Conservation (phyloP, 2,113 vertebrate genomes). For the Ailurus styani region DNA sequence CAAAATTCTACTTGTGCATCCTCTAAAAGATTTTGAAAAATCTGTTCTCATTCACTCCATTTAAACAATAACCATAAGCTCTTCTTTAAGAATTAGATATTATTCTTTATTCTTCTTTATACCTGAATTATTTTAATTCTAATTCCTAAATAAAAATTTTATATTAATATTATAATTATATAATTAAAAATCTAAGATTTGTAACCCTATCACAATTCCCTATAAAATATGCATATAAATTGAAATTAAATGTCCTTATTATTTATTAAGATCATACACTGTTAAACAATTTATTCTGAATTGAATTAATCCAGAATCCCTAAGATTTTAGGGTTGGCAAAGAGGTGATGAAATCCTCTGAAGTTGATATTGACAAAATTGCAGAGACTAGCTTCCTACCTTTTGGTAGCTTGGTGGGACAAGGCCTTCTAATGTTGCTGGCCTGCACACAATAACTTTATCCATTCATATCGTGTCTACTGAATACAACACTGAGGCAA, state of each 20-base stretch:
- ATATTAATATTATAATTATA: background rate
- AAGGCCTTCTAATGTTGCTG: too few relatives aligned
- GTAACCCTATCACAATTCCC: background rate
- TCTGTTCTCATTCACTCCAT: background rate
- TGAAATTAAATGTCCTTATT: background rate
- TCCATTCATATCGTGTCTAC: background rate
- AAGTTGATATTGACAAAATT: background rate
- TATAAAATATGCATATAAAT: background rate
- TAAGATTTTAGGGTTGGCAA: background rate
- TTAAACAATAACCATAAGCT: background rate
- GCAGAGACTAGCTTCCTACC: background rate
- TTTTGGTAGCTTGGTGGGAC: background rate
- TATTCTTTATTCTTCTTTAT: background rate
- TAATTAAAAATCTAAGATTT: background rate
- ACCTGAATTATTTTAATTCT: background rate
- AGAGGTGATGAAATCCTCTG: background rate
- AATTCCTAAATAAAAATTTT: background rate
- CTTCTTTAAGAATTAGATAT: background rate
- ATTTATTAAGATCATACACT: background rate
- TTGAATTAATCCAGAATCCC: background rate
- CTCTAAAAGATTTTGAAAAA: background rate
- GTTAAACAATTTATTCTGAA: background rate
- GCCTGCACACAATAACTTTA: background rate
- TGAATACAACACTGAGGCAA: too few relatives aligned
- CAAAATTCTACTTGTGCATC: background rate